Conservation (phyloP, 2,113 vertebrate species). For the Myocastor coypus region DNA sequence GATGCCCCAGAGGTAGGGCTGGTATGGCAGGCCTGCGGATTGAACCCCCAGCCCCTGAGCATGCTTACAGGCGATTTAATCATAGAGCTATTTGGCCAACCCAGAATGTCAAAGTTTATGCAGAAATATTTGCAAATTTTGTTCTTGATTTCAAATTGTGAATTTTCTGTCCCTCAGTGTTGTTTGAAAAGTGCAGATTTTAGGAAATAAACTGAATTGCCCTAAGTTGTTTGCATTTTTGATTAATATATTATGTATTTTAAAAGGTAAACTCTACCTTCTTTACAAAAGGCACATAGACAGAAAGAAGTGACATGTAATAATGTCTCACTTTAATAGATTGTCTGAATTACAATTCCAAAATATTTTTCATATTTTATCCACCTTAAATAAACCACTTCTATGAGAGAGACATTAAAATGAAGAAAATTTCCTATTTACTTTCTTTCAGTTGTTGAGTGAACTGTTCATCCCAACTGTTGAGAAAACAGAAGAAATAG, state of each 20-base stretch:
- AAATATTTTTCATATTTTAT: constrained; percentile 65
- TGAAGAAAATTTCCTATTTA: constrained; percentile 69
- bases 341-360: constrained; percentile 71
- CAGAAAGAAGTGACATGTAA: not conserved
- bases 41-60: too few relatives aligned
- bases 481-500: constrained; percentile 75
- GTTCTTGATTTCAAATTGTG: not conserved
- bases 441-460: not conserved
- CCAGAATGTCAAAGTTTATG: not conserved
- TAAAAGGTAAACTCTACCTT: constrained; percentile 50
- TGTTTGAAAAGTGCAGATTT: constrained; percentile 9
- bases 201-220: constrained; percentile 51
- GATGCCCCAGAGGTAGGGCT: too few relatives aligned
- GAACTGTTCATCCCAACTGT: constrained; percentile 50
- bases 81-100: too few relatives aligned
- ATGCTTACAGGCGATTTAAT: too few relatives aligned
- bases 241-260: constrained; percentile 60
- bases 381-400: constrained; percentile 74
- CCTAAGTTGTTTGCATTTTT: constrained; percentile 41
- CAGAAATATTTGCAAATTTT: not conserved
- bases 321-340: constrained; percentile 61
- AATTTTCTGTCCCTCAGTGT: not conserved
- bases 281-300: constrained; percentile 17
- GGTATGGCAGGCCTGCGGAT: too few relatives aligned
- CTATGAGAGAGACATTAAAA: constrained; percentile 57